phyloP scores from a whole-genome alignment of 2,113 vertebrate genomes.

The Erinaceus europaeus region DNA sequence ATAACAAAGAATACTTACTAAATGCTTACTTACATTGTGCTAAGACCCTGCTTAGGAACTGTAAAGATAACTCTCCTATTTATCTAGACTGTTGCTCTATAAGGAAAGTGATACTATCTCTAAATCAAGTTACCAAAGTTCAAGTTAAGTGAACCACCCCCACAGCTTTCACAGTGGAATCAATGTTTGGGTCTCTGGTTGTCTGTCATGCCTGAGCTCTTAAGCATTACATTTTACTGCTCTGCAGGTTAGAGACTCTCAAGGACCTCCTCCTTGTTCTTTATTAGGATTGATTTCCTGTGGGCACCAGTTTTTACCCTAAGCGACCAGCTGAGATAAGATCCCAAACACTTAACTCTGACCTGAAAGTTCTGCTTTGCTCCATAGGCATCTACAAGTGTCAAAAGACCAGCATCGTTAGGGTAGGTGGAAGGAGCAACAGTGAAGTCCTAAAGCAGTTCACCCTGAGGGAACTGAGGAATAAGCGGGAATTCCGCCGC shows the following conservation, averaged over 20 bases:
- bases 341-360: not conserved
- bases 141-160: not conserved
- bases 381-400: constrained; percentile 88
- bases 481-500: constrained; percentile 58
- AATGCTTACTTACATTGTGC: constrained; percentile 22
- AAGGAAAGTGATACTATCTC: not conserved
- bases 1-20: not conserved
- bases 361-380: constrained; percentile 4
- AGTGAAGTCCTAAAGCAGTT: constrained; percentile 89
- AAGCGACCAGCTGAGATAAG: not conserved
- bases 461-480: constrained; percentile 87
- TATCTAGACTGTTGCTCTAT: not conserved
- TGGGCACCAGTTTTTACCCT: constrained; percentile 19
- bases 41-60: not conserved
- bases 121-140: constrained; percentile 14
- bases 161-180: not conserved
- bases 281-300: not conserved
- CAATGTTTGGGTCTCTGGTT: not conserved
- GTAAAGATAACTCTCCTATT: not conserved
- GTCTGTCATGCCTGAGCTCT: not conserved
- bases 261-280: not conserved
- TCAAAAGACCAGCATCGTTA: constrained; percentile 85
- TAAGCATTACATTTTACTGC: not conserved
- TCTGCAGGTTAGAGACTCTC: not conserved
- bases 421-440: constrained; percentile 92